phyloP scores from a whole-genome alignment of 2,888 invertebrate species.

The Andrena dorsata region DNA sequence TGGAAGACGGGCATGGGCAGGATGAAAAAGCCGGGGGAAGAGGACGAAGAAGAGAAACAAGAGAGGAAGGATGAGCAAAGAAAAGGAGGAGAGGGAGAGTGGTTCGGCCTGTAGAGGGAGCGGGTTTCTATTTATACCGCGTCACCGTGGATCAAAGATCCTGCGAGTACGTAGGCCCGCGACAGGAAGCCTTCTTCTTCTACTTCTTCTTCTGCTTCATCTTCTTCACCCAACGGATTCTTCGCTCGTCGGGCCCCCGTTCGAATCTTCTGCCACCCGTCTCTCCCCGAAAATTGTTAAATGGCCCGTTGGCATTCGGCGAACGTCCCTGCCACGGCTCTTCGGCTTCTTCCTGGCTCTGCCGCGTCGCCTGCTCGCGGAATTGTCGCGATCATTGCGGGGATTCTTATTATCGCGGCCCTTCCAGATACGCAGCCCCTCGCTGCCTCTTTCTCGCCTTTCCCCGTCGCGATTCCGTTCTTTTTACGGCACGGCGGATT shows the following conservation, averaged over 20 bases:
- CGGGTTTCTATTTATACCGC: slow-evolving; percentile 75
- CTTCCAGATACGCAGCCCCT: slow-evolving; percentile 27
- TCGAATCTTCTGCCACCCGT: not conserved
- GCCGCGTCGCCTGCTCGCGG: slow-evolving; percentile 7
- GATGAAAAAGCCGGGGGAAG: slow-evolving; percentile 43
- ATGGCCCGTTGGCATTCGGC: slow-evolving; percentile 54
- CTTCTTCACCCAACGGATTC: not conserved
- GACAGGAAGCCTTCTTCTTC: slow-evolving; percentile 52
- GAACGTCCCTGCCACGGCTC: slow-evolving; percentile 29
- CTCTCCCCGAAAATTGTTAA: slow-evolving; percentile 60
- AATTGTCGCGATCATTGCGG: slow-evolving; percentile 44
- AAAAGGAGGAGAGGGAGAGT: slow-evolving; percentile 49
- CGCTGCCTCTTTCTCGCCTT: slow-evolving; percentile 4
- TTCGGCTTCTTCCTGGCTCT: slow-evolving; percentile 18
- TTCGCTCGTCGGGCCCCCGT: not conserved
- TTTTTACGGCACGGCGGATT: slow-evolving; percentile 47
- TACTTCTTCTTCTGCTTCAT: slow-evolving; percentile 31
- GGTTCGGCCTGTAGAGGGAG: slow-evolving; percentile 67
- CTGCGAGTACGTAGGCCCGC: slow-evolving; percentile 53
- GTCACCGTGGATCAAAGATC: slow-evolving; percentile 73
- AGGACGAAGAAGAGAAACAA: slow-evolving; percentile 30
- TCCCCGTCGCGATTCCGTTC: slow-evolving; percentile 12
- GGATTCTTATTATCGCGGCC: slow-evolving; percentile 39
- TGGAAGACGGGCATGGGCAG: slow-evolving; percentile 43
- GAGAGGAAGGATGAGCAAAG: slow-evolving; percentile 26